phyloP scores from a whole-genome alignment of 2,797 vertebrate species.

The Hippopotamyrus pictus region DNA sequence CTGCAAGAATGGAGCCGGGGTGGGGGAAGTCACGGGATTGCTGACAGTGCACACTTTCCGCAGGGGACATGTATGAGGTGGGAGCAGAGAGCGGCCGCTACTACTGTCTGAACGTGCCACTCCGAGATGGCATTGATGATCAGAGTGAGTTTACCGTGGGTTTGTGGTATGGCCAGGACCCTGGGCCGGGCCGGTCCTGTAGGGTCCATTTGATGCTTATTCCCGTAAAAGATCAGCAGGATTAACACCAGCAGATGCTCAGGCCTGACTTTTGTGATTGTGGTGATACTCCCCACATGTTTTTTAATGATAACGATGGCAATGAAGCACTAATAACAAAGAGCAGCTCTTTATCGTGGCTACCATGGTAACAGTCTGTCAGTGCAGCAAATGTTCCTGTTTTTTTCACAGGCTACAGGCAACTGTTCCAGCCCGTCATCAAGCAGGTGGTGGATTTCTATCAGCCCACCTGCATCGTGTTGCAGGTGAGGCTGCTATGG shows the following conservation, averaged over 20 bases:
- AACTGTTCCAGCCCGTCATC: constrained; percentile 95
- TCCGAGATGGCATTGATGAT: constrained; percentile 93
- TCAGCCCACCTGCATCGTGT: constrained; percentile 94
- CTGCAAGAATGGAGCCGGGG: neutral
- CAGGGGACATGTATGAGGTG: constrained; percentile 98
- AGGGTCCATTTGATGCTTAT: neutral
- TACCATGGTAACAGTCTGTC: neutral
- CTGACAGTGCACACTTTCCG: neutral
- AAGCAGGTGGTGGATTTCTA: constrained; percentile 98
- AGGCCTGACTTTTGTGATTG: neutral
- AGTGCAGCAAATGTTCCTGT: neutral
- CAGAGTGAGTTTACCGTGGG: constrained; percentile 72
- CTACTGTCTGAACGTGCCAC: constrained; percentile 93
- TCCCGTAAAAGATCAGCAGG: neutral
- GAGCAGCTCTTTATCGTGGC: neutral
- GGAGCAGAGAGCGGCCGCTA: constrained; percentile 95
- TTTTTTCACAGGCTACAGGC: constrained; percentile 79
- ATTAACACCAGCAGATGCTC: neutral
- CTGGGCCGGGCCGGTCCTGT: neutral
- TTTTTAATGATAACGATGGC: neutral
- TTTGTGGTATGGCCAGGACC: neutral
- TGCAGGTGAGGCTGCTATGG: constrained; percentile 72
- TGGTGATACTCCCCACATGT: neutral
- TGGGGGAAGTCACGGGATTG: neutral
- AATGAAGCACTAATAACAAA: neutral